These are phyloP conservation scores for Atta texana DNA, from an alignment of 1,140 invertebrate species.

Conservation along the genomic window DNA sequence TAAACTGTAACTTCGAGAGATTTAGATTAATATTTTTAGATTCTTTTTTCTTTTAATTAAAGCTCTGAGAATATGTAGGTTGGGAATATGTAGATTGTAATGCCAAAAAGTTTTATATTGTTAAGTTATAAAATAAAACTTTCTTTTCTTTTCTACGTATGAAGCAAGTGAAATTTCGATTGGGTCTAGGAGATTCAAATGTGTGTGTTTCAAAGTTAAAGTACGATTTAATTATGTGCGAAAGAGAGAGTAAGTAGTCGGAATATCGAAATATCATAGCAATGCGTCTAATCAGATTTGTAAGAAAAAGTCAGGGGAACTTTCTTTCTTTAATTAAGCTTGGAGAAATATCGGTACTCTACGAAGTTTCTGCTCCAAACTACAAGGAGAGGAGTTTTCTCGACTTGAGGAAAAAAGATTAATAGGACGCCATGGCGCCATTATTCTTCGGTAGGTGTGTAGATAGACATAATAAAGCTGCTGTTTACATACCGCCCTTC, in stretches of 20 bases:
- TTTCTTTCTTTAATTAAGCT: constrained; percentile 58
- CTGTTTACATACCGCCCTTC: constrained; percentile 33
- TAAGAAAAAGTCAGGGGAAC: constrained; percentile 29
- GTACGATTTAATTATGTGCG: constrained; percentile 7
- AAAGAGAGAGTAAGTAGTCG: constrained; percentile 16
- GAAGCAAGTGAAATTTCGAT: no score
- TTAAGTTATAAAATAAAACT: no score
- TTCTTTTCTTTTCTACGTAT: no score
- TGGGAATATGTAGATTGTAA: no score
- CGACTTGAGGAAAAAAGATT: constrained; percentile 20
- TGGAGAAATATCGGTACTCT: constrained; percentile 31
- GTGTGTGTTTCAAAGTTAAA: neutral
- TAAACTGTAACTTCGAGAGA: no score
- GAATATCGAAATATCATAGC: constrained; percentile 16
- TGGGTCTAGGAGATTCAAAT: no score
- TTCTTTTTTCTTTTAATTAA: no score
- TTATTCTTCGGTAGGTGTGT: constrained; percentile 24
- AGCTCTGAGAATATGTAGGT: no score
- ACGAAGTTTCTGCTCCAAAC: constrained; percentile 27
- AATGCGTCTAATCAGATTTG: constrained; percentile 31
- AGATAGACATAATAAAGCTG: constrained; percentile 49
- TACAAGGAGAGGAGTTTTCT: neutral
- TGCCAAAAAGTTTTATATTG: no score
- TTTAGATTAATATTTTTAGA: no score
- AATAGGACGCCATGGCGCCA: constrained; percentile 1